These are phyloP conservation scores for Graptemys geographica DNA, from an alignment of 2,797 vertebrate genomes.

Conservation along the genomic window DNA sequence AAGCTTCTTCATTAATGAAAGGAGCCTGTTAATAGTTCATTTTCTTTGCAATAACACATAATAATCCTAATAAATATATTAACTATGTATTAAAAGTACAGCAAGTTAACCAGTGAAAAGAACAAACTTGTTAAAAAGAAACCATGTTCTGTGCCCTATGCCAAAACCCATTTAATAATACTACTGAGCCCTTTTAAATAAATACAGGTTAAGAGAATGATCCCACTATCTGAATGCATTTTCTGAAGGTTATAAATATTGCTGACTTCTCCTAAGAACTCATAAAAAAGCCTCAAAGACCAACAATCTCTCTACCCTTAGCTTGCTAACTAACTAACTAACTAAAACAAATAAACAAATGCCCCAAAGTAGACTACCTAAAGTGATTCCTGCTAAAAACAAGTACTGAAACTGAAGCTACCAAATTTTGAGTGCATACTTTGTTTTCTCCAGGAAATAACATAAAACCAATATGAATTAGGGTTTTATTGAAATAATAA, in stretches of 20 bases:
- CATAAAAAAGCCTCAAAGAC: not conserved
- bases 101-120: not conserved
- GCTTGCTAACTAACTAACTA: too few species aligned
- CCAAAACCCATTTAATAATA: slow-evolving; percentile 1
- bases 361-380: not conserved
- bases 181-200: slow-evolving; percentile 1
- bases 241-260: slow-evolving; percentile 6
- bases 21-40: not conserved
- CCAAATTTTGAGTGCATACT: not conserved
- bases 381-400: slow-evolving; percentile 36
- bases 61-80: not conserved
- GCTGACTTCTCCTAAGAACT: not conserved
- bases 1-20: not conserved
- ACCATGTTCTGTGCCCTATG: not conserved
- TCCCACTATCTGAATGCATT: not conserved
- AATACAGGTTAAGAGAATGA: not conserved
- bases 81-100: not conserved
- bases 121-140: slow-evolving; percentile 15
- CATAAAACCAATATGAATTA: slow-evolving; percentile 66
- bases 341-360: not conserved
- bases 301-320: not conserved
- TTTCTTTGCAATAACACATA: slow-evolving; percentile 3
- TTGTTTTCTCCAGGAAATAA: slow-evolving; percentile 59
- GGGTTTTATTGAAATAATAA: slow-evolving; percentile 66
- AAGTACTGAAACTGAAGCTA: slow-evolving; percentile 18